Base-by-base conservation (phyloP, 2,797 vertebrate species). In the Pteropus rufus region DNA sequence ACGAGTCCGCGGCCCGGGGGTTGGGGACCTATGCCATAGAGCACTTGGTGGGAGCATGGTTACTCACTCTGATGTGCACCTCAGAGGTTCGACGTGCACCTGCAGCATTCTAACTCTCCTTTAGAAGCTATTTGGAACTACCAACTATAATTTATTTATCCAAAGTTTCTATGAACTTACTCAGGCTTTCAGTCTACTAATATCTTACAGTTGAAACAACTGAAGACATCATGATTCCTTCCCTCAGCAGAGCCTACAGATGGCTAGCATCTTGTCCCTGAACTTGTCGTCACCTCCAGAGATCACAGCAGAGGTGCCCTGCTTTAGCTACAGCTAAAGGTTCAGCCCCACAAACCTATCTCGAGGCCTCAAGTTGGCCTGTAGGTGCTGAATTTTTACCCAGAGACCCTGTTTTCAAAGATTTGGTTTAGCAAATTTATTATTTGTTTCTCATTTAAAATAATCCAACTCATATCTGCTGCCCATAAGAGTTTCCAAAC, bases 371-470 rank as follows among this genome's bases (percentile, higher is more conserved):
- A 29, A 16, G 10, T 11, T 14, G 19, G 36, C 49, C 31, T 64
- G 5, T 36, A 85, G 54, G 56, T 54, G 62, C 41, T 31, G 5
- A 67, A 70, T 60, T 87, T 86, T 92, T 64, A 90, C 39, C 16
- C 46, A 62, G 4, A 58, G 41, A 81, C 12, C 12, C 29, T 19
- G 34, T 84, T 81, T 77, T 21, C 4, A 88, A 90, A 90, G 31
- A 92, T 67, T 34, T 75, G 23, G 29, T 56, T 91, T 81, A 72
- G 2, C 56, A 83, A 94, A 76, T 62, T 49, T 58, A 52, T 7
- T 41, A 49, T 65, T 65, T 41, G n/a, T 79, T 80, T 89, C 41
- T 46, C n/a, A 39, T 77, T 90, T 85, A 84, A 92, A 94, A 64
- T 62, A 92, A 89, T 24, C 39, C 60, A 86, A 75, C 23, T 80